These are phyloP conservation scores for rat (Rattus norvegicus) DNA, from an alignment of 2,113 vertebrate species.

Conservation along the genomic window GRCr8 NC_086037.1:51293001-51293500, in stretches of 20 bases:
- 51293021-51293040: slow-evolving; percentile 50
- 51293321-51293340: slow-evolving; percentile 46
- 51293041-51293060: slow-evolving; percentile 60
- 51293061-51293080: slow-evolving; percentile 63
- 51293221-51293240: neutral
- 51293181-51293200: neutral
- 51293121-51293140: neutral
- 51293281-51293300: neutral
- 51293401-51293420: slow-evolving; percentile 51
- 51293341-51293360: slow-evolving; percentile 21
- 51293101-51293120: neutral
- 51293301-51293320: slow-evolving; percentile 38
- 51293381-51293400: slow-evolving; percentile 7
- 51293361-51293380: slow-evolving; percentile 38
- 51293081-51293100: neutral
- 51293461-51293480: slow-evolving; percentile 66
- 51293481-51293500: slow-evolving; percentile 66
- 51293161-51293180: slow-evolving; percentile 4
- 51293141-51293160: neutral
- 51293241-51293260: slow-evolving; percentile 4
- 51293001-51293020: slow-evolving; percentile 69
- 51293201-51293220: neutral
- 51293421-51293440: slow-evolving; percentile 77
- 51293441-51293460: slow-evolving; percentile 61
- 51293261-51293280: neutral